A percentile compares a stretch with the other conserved stretches of the same genome.
phyloP scores from a whole-genome alignment of 2,113 vertebrate species.

The Strix aluco region DNA sequence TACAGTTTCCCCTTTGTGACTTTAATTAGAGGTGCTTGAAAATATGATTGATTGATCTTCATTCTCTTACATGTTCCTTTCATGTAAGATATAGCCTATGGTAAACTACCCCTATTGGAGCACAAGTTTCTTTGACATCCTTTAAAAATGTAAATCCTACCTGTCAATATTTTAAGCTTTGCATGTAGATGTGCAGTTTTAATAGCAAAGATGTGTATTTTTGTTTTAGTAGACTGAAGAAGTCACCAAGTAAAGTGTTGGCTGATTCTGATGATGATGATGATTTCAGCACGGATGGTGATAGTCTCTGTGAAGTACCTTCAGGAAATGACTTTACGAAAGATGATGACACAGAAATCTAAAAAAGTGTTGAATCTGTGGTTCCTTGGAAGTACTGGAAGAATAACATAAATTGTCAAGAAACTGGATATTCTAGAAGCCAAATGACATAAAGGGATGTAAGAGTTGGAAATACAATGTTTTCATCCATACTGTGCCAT shows the following conservation, averaged over 20 bases:
- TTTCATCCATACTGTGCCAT: background rate
- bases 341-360: slow-evolving; percentile 67
- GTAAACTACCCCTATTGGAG: background rate
- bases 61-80: background rate
- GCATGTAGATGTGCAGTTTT: background rate
- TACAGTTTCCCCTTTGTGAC: background rate
- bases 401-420: background rate
- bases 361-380: slow-evolving; percentile 15
- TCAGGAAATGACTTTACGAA: slow-evolving; percentile 81
- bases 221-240: slow-evolving; percentile 85
- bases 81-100: background rate
- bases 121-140: background rate
- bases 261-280: slow-evolving; percentile 81
- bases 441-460: background rate
- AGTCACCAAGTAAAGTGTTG: slow-evolving; percentile 80
- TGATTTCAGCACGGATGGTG: slow-evolving; percentile 87
- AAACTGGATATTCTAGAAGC: background rate
- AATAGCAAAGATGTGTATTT: background rate
- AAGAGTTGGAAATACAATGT: background rate
- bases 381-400: background rate
- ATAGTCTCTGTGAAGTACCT: slow-evolving; percentile 86
- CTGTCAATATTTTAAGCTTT: background rate
- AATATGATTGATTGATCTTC: background rate
- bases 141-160: background rate
- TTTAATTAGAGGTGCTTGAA: background rate